A percentile compares a stretch with the other conserved stretches of the same genome.
phyloP scores from a whole-genome alignment of 2,888 invertebrate genomes.

The Operophtera brumata region DNA sequence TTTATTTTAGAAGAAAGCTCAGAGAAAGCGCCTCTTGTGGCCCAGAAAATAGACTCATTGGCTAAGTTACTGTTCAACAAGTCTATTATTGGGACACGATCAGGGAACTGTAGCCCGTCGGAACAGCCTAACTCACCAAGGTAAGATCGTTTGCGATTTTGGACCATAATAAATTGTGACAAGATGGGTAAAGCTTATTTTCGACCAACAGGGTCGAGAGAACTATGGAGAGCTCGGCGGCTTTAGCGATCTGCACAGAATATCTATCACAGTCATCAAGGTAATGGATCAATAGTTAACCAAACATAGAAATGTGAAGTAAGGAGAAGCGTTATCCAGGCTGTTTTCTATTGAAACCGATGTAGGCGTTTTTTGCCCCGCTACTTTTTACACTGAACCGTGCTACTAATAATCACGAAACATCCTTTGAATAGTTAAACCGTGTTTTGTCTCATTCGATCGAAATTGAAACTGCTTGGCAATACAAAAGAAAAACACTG shows the following conservation, averaged over 20 bases:
- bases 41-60: conserved; percentile 87
- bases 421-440: too few species aligned
- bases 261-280: conserved; percentile 67
- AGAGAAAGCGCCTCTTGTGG: conserved; percentile 84
- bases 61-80: conserved; percentile 88
- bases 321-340: too few species aligned
- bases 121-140: conserved; percentile 68
- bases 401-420: too few species aligned
- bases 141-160: conserved; percentile 38
- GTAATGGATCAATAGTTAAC: conserved; percentile 43
- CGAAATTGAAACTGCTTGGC: too few species aligned
- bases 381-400: too few species aligned
- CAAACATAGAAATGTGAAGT: too few species aligned
- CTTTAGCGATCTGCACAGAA: conserved; percentile 70
- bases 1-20: conserved; percentile 66
- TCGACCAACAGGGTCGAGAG: conserved; percentile 53
- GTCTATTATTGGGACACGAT: conserved; percentile 69
- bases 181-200: neutral
- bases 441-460: too few species aligned
- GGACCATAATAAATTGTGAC: neutral
- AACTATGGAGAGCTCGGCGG: conserved; percentile 72
- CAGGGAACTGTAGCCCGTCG: conserved; percentile 72
- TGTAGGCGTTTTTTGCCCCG: too few species aligned
- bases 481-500: too few species aligned
- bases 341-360: too few species aligned